A percentile compares a stretch with the other conserved stretches of the same genome.
Conservation (phyloP, 2,797 vertebrate species). For the Rhinella marina region DNA sequence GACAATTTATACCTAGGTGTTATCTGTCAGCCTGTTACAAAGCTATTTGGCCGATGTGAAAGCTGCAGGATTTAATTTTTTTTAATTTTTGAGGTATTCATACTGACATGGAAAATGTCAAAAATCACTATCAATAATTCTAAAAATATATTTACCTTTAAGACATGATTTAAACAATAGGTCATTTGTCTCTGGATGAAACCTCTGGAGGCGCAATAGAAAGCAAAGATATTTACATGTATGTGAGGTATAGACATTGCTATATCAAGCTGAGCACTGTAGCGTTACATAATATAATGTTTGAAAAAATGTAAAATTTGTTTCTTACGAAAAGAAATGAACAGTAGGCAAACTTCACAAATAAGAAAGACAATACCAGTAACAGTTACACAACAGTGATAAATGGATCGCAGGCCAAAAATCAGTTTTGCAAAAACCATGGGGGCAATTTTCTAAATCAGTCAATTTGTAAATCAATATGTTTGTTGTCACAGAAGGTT, state of each 20-base stretch:
- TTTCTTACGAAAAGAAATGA: neutral
- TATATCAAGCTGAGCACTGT: neutral
- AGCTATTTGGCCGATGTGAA: too few relatives aligned
- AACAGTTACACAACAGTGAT: neutral
- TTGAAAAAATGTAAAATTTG: neutral
- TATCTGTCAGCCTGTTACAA: too few relatives aligned
- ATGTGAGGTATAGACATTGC: neutral
- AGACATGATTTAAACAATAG: too few relatives aligned
- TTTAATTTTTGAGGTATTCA: too few relatives aligned
- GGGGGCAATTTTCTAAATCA: constrained; percentile 7
- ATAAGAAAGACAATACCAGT: neutral
- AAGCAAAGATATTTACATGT: neutral
- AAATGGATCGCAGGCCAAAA: neutral
- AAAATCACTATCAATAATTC: too few relatives aligned
- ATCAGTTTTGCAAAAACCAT: constrained; percentile 17
- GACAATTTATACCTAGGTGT: too few relatives aligned
- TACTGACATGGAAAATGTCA: too few relatives aligned
- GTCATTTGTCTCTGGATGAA: neutral
- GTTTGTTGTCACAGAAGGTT: constrained; percentile 4
- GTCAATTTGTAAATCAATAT: constrained; percentile 2
- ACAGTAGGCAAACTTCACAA: neutral
- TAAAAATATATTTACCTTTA: too few relatives aligned
- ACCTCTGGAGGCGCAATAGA: neutral
- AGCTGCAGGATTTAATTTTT: too few relatives aligned
- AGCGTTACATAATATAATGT: neutral